Evolutionary conservation across 2,797 vertebrate genomes (phyloP).

Genomic region (Synaphobranchus kaupii): DNA sequence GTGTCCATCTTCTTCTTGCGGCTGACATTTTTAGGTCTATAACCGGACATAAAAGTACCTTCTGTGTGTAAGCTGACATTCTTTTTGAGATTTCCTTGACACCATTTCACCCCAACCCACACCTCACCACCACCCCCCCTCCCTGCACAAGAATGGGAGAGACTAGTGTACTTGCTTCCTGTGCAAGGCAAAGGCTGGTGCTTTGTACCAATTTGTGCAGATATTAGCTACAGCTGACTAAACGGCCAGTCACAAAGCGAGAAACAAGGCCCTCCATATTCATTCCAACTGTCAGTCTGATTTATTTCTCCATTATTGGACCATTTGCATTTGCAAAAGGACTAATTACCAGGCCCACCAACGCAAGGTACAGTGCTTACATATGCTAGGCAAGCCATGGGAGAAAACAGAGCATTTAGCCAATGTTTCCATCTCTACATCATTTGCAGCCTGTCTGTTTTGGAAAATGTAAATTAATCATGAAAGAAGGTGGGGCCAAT

Average conservation of each 20-base stretch:
- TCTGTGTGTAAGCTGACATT: not conserved
- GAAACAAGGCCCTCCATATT: slow-evolving; percentile 60
- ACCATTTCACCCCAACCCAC: not conserved
- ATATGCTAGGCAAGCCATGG: slow-evolving; percentile 35
- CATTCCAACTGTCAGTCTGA: slow-evolving; percentile 62
- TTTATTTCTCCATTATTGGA: slow-evolving; percentile 69
- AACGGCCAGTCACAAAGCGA: slow-evolving; percentile 53
- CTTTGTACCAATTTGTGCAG: slow-evolving; percentile 60
- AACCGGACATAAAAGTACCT: not conserved
- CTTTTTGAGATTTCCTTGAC: not conserved
- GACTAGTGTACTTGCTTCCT: slow-evolving; percentile 57
- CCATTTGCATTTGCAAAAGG: slow-evolving; percentile 63
- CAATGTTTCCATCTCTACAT: slow-evolving; percentile 42
- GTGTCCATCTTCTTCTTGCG: not conserved
- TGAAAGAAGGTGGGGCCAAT: slow-evolving; percentile 32
- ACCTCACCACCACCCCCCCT: not conserved
- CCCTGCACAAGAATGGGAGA: slow-evolving; percentile 51
- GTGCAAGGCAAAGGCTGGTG: slow-evolving; percentile 40
- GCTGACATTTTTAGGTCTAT: not conserved
- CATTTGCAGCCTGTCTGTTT: slow-evolving; percentile 43
- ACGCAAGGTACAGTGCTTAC: slow-evolving; percentile 54
- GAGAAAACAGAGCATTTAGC: slow-evolving; percentile 48
- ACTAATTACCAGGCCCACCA: slow-evolving; percentile 64
- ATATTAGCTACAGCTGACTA: slow-evolving; percentile 64
- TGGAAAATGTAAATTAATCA: slow-evolving; percentile 33